phyloP scores from a whole-genome alignment of 1,140 invertebrate genomes.

The Leptopilina clavipes region DNA sequence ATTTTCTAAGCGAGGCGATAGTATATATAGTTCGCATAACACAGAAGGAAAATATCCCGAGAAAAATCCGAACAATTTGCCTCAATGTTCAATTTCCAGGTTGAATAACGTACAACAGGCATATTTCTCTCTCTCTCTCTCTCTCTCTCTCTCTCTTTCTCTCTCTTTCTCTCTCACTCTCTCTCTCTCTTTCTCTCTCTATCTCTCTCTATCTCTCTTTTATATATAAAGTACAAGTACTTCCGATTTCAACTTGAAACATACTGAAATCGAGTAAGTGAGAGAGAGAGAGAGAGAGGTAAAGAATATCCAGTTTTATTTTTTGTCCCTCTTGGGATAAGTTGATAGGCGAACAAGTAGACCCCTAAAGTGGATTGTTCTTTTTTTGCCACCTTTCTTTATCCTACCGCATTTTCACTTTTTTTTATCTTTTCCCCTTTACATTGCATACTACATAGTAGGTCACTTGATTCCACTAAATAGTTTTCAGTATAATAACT shows the following conservation, averaged over 20 bases:
- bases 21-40: not conserved
- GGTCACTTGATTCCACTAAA: too few species aligned
- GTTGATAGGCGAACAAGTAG: conserved; percentile 10
- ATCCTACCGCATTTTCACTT: not conserved
- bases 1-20: not conserved
- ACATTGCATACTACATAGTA: too few species aligned
- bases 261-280: not conserved
- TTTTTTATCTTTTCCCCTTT: not conserved
- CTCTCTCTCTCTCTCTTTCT: too few species aligned
- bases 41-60: not conserved
- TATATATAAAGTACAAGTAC: not conserved
- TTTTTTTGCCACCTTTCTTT: not conserved
- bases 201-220: too few species aligned
- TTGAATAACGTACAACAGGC: not conserved
- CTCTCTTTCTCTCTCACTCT: too few species aligned
- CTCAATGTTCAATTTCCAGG: conserved; percentile 32
- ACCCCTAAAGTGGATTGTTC: not conserved
- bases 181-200: too few species aligned
- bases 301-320: conserved; percentile 1
- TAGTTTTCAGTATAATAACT: too few species aligned
- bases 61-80: conserved; percentile 24
- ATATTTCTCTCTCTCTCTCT: conserved; percentile 12
- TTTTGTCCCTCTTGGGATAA: not conserved
- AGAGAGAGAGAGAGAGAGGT: too few species aligned
- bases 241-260: conserved; percentile 19